Percentiles rank a stretch among this genome's conserved stretches.
These are phyloP conservation scores for Eupithecia pulchellata DNA, from an alignment of 2,888 invertebrate genomes.

Conservation along the genomic window DNA sequence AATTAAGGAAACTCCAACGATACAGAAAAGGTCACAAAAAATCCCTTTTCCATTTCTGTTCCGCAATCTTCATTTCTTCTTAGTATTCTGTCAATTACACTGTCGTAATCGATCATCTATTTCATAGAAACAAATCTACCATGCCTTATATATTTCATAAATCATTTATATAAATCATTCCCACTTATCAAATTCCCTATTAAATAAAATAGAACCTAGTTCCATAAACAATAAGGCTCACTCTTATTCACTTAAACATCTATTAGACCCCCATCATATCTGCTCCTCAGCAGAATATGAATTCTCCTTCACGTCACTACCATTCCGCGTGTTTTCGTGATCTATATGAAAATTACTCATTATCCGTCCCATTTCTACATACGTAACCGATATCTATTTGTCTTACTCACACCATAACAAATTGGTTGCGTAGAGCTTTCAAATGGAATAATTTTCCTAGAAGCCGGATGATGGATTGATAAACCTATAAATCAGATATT, in stretches of 20 bases:
- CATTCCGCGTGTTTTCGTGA: constrained; percentile 36
- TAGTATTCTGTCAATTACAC: not conserved
- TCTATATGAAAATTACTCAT: constrained; percentile 44
- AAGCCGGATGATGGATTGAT: not conserved
- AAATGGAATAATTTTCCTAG: not conserved
- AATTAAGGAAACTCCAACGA: constrained; percentile 2
- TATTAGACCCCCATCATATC: constrained; percentile 35
- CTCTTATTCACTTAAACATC: constrained; percentile 25
- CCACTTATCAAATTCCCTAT: not conserved
- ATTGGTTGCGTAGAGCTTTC: constrained; percentile 30
- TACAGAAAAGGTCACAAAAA: not conserved
- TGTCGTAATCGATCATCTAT: not conserved
- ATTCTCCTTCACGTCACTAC: constrained; percentile 39
- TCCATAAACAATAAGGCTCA: constrained; percentile 17
- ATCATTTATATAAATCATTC: not conserved
- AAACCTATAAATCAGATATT: not conserved
- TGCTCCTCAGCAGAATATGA: constrained; percentile 27
- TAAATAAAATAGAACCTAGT: not conserved
- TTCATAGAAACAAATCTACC: not conserved
- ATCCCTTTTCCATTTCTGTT: not conserved
- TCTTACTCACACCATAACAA: constrained; percentile 43
- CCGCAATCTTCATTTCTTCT: not conserved
- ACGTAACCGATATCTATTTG: constrained; percentile 36
- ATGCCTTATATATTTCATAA: too few relatives aligned
- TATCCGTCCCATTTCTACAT: constrained; percentile 42